Evolutionary conservation across 2,797 vertebrate species (phyloP), one percentile per base, ranked within the genome.

Genomic region (Cottoperca gobio): DNA sequence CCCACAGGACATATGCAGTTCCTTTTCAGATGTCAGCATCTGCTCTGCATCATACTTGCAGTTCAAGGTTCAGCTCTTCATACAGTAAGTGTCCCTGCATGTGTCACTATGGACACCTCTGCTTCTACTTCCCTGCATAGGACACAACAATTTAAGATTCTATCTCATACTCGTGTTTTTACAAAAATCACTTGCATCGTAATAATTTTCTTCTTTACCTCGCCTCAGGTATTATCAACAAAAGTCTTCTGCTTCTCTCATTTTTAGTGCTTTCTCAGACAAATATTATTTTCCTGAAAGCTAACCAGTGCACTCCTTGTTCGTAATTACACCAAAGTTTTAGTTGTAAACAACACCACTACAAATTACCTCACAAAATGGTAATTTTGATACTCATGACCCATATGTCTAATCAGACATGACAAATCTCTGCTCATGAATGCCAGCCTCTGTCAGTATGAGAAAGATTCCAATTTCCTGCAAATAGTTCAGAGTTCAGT

Each of bases 371-470:
- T 8, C 13, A 16, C 28, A 31, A 52, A 33, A 53, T 33, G 6
- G 59, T 67, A 5, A 40, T 48, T 48, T 42, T 42, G 2, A 64
- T 46, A 63, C 21, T 24, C 23, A n/a, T 52, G 73, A 68, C 57
- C 53, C 11, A 35, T 35, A 23, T 23, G 21, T 62, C 24, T 33
- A 65, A 42, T 24, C 35, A 16, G 55, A 77, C 17, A 60, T 48
- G 35, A 68, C 23, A 39, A 14, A 23, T 39, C 17, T 55, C 24
- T 5, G 17, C 21, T 69, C 3, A 16, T 52, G 16, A 24, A 11
- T 42, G 23, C 26, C 31, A n/a, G 26, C 19, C 45, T 52, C 24
- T 35, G 5, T 52, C 26, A 53, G 48, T 5, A 37, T 39, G 28
- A 23, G 35, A 58, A 23, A 61, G 26, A 42, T 57, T 74, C 35